These are phyloP conservation scores for Drosophila buzzatii DNA, from an alignment of 2,888 invertebrate species.

Conservation along the genomic window DNA sequence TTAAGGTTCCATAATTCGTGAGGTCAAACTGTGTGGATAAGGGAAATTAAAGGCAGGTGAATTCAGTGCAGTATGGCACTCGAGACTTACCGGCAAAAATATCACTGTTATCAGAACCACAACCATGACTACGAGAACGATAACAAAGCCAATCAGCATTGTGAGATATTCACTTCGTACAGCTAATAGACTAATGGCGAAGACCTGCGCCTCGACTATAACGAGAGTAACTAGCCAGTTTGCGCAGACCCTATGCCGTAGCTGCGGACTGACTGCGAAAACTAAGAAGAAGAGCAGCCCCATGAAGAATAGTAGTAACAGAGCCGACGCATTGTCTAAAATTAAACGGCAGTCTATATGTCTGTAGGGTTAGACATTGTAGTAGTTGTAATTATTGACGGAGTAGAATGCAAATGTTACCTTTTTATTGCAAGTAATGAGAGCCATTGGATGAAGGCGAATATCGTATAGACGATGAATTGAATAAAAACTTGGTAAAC, in stretches of 20 bases:
- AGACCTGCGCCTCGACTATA: constrained; percentile 42
- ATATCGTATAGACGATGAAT: constrained; percentile 2
- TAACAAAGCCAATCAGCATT: constrained; percentile 19
- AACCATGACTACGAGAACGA: constrained; percentile 19
- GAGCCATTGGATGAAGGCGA: constrained; percentile 44
- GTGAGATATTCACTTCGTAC: constrained; percentile 4
- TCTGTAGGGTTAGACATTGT: not conserved
- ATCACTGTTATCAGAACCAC: constrained; percentile 13
- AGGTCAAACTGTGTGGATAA: constrained; percentile 39
- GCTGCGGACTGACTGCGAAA: constrained; percentile 27
- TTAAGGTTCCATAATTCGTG: constrained; percentile 26
- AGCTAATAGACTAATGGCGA: constrained; percentile 25
- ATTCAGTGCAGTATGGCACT: too few relatives aligned
- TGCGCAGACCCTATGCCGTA: constrained; percentile 25
- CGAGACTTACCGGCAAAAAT: constrained; percentile 42
- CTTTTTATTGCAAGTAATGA: constrained; percentile 1
- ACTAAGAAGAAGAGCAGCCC: constrained; percentile 38
- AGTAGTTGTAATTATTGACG: too few relatives aligned
- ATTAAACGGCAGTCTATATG: not conserved
- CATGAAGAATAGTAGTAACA: constrained; percentile 40
- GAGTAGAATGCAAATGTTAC: constrained; percentile 23
- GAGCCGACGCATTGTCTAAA: constrained; percentile 16
- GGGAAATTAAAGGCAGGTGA: not conserved
- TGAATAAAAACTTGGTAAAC: constrained; percentile 12
- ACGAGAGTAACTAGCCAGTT: constrained; percentile 33